Conservation (phyloP, 2,113 vertebrate species). For the Plecotus auritus region DNA sequence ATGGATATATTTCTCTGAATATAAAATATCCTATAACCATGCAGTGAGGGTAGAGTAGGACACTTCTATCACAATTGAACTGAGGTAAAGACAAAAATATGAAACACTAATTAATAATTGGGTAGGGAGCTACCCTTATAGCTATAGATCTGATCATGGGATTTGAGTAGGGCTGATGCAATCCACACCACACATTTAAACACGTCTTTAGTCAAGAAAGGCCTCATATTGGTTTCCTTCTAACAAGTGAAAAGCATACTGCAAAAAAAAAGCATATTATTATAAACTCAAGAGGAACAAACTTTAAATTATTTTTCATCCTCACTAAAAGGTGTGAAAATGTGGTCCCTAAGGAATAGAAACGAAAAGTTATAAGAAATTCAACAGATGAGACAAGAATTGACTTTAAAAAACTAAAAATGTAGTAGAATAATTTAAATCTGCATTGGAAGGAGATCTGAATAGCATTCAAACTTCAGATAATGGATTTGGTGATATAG, state of each 20-base stretch:
- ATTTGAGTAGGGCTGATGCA: neutral
- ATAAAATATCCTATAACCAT: neutral
- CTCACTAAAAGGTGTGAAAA: slow-evolving; percentile 41
- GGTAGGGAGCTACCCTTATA: neutral
- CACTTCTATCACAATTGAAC: neutral
- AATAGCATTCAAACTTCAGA: neutral
- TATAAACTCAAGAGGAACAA: neutral
- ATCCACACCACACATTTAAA: neutral
- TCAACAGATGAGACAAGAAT: neutral
- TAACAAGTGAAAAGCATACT: neutral
- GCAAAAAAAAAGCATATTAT: neutral
- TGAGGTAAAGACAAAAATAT: neutral
- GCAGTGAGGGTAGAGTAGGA: neutral
- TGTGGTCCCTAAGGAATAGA: neutral
- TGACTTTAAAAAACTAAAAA: neutral
- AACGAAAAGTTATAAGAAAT: slow-evolving; percentile 42
- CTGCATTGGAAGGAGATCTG: neutral
- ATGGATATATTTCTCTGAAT: neutral
- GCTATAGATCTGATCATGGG: neutral
- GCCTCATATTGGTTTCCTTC: neutral
- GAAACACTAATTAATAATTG: neutral
- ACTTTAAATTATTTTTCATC: slow-evolving; percentile 28
- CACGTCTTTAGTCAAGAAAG: neutral
- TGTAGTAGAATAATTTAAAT: slow-evolving; percentile 35
- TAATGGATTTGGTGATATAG: neutral